Evolutionary conservation across 2,888 invertebrate genomes (phyloP).

Genomic region (Piscicola geometra): DNA sequence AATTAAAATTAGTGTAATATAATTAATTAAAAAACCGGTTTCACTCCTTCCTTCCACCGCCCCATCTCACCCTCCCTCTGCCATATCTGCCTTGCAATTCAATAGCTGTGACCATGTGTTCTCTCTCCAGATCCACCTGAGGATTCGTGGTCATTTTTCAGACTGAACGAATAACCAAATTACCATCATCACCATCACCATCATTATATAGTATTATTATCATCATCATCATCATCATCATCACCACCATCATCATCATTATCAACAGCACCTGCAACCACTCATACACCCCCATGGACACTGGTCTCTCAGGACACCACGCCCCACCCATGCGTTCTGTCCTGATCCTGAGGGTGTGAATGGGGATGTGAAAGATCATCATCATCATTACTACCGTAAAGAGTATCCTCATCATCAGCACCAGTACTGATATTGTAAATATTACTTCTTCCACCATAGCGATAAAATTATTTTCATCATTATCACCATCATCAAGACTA

Average conservation of each 20-base stretch:
- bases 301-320: constrained; percentile 20
- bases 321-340: constrained; percentile 20
- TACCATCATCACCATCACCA: no score
- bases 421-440: no score
- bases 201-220: no score
- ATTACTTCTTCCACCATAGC: no score
- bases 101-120: constrained; percentile 7
- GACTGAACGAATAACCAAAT: no score
- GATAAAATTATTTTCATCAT: neutral
- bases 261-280: constrained; percentile 17
- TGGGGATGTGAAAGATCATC: no score
- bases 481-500: neutral
- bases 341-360: constrained; percentile 14
- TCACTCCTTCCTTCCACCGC: neutral
- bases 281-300: neutral
- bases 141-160: neutral
- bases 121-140: constrained; percentile 11
- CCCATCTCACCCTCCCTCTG: constrained; percentile 18
- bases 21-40: no score
- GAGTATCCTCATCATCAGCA: no score
- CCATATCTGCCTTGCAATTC: constrained; percentile 30
- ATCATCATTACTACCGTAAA: no score
- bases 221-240: no score
- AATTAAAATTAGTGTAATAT: no score
- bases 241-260: no score